A percentile compares a stretch with the other conserved stretches of the same genome.
phyloP scores from a whole-genome alignment of 1,140 invertebrate genomes.

The Saccostrea echinata region DNA sequence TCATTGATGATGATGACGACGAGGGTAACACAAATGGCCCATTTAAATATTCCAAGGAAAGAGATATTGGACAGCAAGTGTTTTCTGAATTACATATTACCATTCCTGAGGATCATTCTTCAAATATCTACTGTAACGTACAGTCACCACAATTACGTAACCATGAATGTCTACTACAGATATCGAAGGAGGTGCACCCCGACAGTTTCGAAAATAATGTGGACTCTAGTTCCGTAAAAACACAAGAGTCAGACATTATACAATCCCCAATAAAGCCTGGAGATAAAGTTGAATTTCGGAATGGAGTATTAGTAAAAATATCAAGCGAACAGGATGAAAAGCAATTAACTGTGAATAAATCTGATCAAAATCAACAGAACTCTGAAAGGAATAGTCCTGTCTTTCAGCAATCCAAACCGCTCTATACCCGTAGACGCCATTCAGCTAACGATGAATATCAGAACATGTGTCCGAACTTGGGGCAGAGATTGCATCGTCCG shows the following conservation, averaged over 20 bases:
- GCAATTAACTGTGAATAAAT: neutral
- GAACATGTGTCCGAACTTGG: neutral
- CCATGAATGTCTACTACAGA: neutral
- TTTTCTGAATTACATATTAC: neutral
- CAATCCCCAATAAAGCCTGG: neutral
- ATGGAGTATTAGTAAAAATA: neutral
- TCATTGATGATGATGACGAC: neutral
- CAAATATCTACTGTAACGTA: neutral
- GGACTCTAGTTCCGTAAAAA: neutral
- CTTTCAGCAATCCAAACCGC: neutral
- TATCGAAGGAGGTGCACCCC: neutral
- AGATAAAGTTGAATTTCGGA: conserved; percentile 14
- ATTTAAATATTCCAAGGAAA: neutral
- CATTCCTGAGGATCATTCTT: neutral
- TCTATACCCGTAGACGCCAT: neutral
- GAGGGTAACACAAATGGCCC: neutral
- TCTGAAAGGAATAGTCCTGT: neutral
- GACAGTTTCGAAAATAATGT: neutral
- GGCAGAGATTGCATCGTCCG: neutral
- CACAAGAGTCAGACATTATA: neutral
- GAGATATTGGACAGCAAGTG: neutral
- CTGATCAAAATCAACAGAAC: neutral
- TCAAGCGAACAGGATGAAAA: neutral
- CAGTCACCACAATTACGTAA: neutral
- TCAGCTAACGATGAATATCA: neutral